Evolutionary conservation across 1,140 invertebrate genomes (phyloP).

Genomic region (Caligus rogercresseyi): DNA sequence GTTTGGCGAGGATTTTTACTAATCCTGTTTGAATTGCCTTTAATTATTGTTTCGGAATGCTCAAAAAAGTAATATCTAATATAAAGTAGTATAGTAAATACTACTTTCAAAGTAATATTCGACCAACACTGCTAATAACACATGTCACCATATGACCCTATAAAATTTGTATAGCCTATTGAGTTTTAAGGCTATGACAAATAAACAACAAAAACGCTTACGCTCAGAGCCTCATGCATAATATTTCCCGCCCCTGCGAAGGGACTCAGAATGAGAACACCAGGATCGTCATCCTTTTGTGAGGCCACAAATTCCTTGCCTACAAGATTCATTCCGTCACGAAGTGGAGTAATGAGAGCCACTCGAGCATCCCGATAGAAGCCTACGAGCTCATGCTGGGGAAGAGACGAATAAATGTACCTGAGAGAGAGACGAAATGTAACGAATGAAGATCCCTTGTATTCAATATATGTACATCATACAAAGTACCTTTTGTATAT

Average conservation of each 20-base stretch:
- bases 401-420: slow-evolving; percentile 70
- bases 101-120: no score
- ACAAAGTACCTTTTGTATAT: no score
- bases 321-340: slow-evolving; percentile 83
- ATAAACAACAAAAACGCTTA: no score
- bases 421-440: slow-evolving; percentile 30
- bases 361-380: slow-evolving; percentile 60
- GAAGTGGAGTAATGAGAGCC: slow-evolving; percentile 60
- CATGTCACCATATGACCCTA: no score
- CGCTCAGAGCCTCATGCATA: slow-evolving; percentile 27
- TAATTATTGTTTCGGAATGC: no score
- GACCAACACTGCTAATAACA: no score
- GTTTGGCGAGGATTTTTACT: no score
- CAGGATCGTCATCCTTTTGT: slow-evolving; percentile 58
- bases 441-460: not conserved
- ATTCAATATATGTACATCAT: not conserved
- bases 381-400: slow-evolving; percentile 59
- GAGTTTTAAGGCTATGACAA: no score
- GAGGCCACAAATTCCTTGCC: slow-evolving; percentile 84
- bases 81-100: no score
- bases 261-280: slow-evolving; percentile 68
- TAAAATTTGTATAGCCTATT: no score
- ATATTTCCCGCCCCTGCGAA: slow-evolving; percentile 56
- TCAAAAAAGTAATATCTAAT: no score
- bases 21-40: no score